Evolutionary conservation across 2,888 invertebrate genomes (phyloP).

Genomic region (Aphelenchoides bicaudatus): DNA sequence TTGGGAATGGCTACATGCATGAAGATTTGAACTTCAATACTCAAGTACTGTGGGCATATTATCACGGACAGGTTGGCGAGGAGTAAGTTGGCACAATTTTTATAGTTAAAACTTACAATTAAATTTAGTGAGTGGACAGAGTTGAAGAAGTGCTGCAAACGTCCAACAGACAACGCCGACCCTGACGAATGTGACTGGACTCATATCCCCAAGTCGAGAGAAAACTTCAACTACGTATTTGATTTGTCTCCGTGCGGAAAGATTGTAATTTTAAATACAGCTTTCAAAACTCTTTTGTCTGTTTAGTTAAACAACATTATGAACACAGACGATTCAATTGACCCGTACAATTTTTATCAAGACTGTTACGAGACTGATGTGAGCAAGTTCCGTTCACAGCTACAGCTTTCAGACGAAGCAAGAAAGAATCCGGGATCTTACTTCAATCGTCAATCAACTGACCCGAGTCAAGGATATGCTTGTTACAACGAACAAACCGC

Average conservation of each 20-base stretch:
- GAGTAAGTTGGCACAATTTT: not conserved
- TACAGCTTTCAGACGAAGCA: too few species aligned
- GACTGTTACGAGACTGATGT: not conserved
- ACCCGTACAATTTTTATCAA: constrained; percentile 2
- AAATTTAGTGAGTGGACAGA: not conserved
- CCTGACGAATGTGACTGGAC: not conserved
- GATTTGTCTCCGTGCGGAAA: not conserved
- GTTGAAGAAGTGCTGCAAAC: constrained; percentile 2
- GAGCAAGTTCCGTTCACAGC: too few species aligned
- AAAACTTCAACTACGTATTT: not conserved
- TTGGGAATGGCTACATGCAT: not conserved
- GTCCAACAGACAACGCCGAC: not conserved
- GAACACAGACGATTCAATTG: not conserved
- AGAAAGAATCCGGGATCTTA: constrained; percentile 17
- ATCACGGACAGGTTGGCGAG: not conserved
- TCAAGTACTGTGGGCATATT: not conserved
- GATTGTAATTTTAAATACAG: too few species aligned
- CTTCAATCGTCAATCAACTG: constrained; percentile 42
- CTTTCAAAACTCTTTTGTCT: too few species aligned
- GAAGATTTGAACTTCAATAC: not conserved
- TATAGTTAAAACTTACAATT: not conserved
- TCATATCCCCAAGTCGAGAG: not conserved
- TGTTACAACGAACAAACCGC: constrained; percentile 50
- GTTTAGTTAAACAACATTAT: not conserved
- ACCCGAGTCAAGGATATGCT: constrained; percentile 42